Evolutionary conservation across 2,888 invertebrate genomes (phyloP).

Genomic region (Limnephilus rhombicus): DNA sequence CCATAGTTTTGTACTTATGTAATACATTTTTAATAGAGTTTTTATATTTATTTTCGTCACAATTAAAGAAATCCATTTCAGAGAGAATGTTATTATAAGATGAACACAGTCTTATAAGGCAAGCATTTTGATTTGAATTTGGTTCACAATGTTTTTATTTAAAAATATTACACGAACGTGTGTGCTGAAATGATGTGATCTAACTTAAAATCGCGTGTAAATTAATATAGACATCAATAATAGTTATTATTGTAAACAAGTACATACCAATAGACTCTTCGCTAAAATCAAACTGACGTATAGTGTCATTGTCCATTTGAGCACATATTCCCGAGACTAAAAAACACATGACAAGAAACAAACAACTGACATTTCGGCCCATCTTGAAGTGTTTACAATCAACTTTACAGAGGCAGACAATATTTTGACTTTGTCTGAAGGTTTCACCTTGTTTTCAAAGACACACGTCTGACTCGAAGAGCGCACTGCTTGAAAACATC

Average conservation of each 20-base stretch:
- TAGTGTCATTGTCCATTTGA: not conserved
- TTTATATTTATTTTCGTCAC: too few relatives aligned
- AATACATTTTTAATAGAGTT: too few relatives aligned
- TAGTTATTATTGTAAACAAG: not conserved
- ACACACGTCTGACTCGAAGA: not conserved
- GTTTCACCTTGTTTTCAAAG: not conserved
- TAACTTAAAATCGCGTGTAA: too few relatives aligned
- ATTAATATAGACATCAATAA: too few relatives aligned
- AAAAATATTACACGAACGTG: too few relatives aligned
- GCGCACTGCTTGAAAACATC: not conserved
- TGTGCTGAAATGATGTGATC: too few relatives aligned
- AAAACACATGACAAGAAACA: not conserved
- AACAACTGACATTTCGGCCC: not conserved
- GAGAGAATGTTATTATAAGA: too few relatives aligned
- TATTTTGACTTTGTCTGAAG: not conserved
- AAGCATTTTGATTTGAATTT: too few relatives aligned
- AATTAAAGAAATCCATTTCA: too few relatives aligned
- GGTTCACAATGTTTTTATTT: too few relatives aligned
- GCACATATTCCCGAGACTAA: not conserved
- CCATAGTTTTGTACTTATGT: too few relatives aligned
- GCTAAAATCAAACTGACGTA: not conserved
- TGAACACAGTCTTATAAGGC: too few relatives aligned
- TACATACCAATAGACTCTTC: not conserved
- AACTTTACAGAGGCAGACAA: not conserved
- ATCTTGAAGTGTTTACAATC: not conserved